These are phyloP conservation scores for Acleris emargana DNA, from an alignment of 2,888 invertebrate genomes.

Conservation along the genomic window DNA sequence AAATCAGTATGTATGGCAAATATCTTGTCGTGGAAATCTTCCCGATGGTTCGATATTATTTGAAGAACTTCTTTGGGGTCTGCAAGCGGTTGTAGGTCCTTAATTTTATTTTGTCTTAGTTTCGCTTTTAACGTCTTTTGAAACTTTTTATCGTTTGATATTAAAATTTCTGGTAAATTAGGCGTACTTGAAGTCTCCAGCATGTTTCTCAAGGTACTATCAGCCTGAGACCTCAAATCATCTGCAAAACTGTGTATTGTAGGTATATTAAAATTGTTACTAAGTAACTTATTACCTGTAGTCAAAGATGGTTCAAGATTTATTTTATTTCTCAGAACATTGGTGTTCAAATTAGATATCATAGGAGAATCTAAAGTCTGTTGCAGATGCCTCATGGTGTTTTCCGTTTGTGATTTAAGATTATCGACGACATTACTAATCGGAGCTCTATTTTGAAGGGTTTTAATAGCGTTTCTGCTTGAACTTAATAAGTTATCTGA, in stretches of 20 bases:
- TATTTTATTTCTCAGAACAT: too few species aligned
- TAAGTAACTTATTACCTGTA: too few species aligned
- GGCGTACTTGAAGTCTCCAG: too few species aligned
- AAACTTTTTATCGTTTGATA: slow-evolving; percentile 42
- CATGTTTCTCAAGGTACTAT: too few species aligned
- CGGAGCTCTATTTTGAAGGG: slow-evolving; percentile 38
- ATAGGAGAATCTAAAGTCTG: slow-evolving; percentile 14
- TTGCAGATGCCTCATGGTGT: slow-evolving; percentile 15
- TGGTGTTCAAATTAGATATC: slow-evolving; percentile 15
- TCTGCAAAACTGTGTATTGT: too few species aligned
- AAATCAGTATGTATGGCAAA: slow-evolving; percentile 63
- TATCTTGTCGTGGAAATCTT: slow-evolving; percentile 65
- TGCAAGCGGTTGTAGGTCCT: slow-evolving; percentile 35
- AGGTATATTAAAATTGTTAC: too few species aligned
- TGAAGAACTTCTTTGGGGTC: slow-evolving; percentile 57
- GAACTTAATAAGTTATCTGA: slow-evolving; percentile 43
- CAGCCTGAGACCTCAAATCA: too few species aligned
- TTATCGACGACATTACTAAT: slow-evolving; percentile 29
- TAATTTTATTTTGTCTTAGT: slow-evolving; percentile 13
- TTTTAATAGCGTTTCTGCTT: slow-evolving; percentile 40
- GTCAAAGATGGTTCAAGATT: too few species aligned
- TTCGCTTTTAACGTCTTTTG: slow-evolving; percentile 45
- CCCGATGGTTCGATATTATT: slow-evolving; percentile 51
- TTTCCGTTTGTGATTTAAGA: slow-evolving; percentile 24
- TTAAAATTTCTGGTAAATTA: too few species aligned